These are phyloP conservation scores for Archaeoteleia sp. DNA, from an alignment of 2,888 invertebrate species.

Conservation along the genomic window DNA sequence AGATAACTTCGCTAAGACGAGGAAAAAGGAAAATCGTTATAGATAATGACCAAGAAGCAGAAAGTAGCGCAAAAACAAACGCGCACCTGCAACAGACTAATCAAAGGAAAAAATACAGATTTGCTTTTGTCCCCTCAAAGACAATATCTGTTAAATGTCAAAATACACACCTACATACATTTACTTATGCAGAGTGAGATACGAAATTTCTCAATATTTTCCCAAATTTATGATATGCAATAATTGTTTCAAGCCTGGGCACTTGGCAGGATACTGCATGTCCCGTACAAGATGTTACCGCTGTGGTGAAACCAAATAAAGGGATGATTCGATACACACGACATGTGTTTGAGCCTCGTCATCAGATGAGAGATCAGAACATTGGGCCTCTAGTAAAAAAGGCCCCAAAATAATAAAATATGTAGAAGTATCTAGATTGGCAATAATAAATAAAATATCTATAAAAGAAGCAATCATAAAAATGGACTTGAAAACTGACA, in stretches of 20 bases:
- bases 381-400: slow-evolving; percentile 20
- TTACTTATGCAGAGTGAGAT: slow-evolving; percentile 2
- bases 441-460: background rate
- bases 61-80: background rate
- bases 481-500: too few species aligned
- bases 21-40: slow-evolving; percentile 1
- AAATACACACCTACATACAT: background rate
- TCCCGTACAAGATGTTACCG: slow-evolving; percentile 2
- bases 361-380: background rate
- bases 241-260: slow-evolving; percentile 1
- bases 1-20: background rate
- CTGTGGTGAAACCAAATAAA: too few species aligned
- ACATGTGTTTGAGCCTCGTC: too few species aligned
- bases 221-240: slow-evolving; percentile 6
- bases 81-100: too few species aligned
- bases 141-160: slow-evolving; percentile 9
- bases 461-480: slow-evolving; percentile 9
- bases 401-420: background rate
- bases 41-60: too few species aligned
- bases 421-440: background rate
- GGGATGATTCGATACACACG: too few species aligned
- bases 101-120: background rate
- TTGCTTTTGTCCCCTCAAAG: background rate
- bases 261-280: background rate
- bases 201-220: background rate